These are phyloP conservation scores for Zaprionus ghesquierei DNA, from an alignment of 1,140 invertebrate species.

Conservation along the genomic window DNA sequence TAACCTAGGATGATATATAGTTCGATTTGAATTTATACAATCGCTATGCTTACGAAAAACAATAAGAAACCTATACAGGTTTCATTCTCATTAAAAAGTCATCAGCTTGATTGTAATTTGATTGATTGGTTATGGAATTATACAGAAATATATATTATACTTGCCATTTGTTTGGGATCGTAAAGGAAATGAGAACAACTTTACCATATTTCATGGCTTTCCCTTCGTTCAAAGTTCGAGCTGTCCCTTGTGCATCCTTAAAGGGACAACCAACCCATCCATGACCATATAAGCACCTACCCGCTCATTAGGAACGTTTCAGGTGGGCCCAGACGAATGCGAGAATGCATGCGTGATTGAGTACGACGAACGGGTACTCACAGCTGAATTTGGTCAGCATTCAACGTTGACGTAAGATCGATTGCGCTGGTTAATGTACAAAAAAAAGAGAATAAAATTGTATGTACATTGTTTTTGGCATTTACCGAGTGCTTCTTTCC, in stretches of 20 bases:
- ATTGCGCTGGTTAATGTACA: constrained; percentile 47
- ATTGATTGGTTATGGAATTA: background rate
- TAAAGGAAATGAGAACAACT: background rate
- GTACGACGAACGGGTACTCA: constrained; percentile 1
- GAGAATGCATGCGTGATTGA: constrained; percentile 29
- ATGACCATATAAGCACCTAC: background rate
- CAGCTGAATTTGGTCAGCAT: constrained; percentile 39
- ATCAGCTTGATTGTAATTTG: background rate
- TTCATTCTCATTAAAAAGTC: background rate
- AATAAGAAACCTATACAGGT: background rate
- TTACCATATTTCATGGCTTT: background rate
- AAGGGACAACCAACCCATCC: background rate
- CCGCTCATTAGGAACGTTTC: background rate
- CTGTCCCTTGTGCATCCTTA: background rate
- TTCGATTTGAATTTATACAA: background rate
- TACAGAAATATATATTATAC: background rate
- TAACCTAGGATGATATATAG: background rate
- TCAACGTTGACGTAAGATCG: constrained; percentile 64
- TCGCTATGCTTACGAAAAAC: background rate
- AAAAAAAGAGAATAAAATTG: background rate
- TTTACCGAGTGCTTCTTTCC: constrained; percentile 30
- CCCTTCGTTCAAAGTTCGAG: background rate
- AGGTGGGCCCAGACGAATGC: background rate
- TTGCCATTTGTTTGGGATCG: background rate
- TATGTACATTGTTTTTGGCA: constrained; percentile 31